Conservation (phyloP, 1,140 invertebrate genomes). For the Papilio polyxenes region DNA sequence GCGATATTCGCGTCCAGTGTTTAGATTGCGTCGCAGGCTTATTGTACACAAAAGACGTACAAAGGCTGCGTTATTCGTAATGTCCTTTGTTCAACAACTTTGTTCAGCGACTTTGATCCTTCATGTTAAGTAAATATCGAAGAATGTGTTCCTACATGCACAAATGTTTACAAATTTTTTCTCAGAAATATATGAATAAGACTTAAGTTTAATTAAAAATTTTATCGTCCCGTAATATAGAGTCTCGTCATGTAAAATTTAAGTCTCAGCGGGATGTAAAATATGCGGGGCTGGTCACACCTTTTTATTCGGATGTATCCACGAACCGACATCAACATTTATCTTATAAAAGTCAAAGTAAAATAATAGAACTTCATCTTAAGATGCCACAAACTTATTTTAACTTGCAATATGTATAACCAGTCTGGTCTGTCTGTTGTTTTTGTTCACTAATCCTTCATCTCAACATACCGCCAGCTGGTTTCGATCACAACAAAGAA, state of each 20-base stretch:
- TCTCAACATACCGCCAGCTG: neutral
- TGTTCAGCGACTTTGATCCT: slow-evolving; percentile 26
- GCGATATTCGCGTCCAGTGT: slow-evolving; percentile 17
- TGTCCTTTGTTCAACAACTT: slow-evolving; percentile 37
- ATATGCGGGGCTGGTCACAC: too few species aligned
- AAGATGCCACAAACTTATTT: neutral
- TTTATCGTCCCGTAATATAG: neutral
- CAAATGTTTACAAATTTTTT: neutral
- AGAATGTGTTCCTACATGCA: neutral
- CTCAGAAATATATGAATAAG: neutral
- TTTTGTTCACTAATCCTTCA: neutral
- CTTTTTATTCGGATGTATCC: neutral
- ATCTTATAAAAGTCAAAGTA: neutral
- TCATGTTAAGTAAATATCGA: slow-evolving; percentile 32
- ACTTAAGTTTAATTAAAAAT: neutral
- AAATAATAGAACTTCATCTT: neutral
- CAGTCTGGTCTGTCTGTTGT: slow-evolving; percentile 3
- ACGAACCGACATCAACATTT: neutral
- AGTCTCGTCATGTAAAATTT: too few species aligned
- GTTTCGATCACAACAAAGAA: slow-evolving; percentile 29
- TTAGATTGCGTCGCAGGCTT: slow-evolving; percentile 11
- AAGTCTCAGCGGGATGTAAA: neutral
- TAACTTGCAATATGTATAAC: neutral
- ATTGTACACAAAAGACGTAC: slow-evolving; percentile 25
- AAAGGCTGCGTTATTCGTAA: slow-evolving; percentile 38